Base-by-base conservation (phyloP, 2,888 invertebrate genomes). In the Dysmachus trigonus region DNA sequence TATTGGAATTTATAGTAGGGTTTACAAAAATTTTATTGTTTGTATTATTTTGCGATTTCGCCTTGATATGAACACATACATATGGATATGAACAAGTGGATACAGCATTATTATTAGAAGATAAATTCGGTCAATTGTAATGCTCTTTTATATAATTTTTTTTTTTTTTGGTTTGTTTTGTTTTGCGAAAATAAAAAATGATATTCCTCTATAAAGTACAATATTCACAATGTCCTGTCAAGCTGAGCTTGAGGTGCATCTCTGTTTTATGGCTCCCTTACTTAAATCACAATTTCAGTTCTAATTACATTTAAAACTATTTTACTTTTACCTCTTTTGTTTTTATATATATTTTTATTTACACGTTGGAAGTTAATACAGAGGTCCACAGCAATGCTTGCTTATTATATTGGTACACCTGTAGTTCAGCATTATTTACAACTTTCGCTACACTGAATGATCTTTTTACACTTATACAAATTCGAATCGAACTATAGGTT, bases 271-370 rank as follows among this genome's bases (percentile, higher is more conserved):
- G 15, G 33, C 53, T 76, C 53, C 77, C 18, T 33, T 33, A 81
- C 47, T 81, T 81, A 47, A 86, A 86, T 86, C 86, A 82, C 86
- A 83, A 73, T 82, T 81, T 86, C 74, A 86, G 76, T 74, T 86
- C 86, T 86, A 86, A 82, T 83, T 86, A 86, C 86, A 82, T 82
- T 74, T 82, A 83, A 51, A 33, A 31, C 51, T 53, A 81, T 62
- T 62, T 62, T 62, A 62, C 13, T 22, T 22, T 62, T 53, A 18
- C 18, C 5, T 4, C 7, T 8, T 18, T 51, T 18, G 1, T 51
- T 62, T 27, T 13, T 2, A n/a, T n/a, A n/a, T n/a, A n/a, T n/a
- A n/a, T 3, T 62, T 81, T 81, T 81, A 62, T 81, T 81, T 81
- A 81, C 81, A 81, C 0, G 3, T 62, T 81, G 81, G 81, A 81